Evolutionary conservation across 2,113 vertebrate species (phyloP), one percentile per base, ranked within the genome.

Genomic region (Tamias sibiricus): DNA sequence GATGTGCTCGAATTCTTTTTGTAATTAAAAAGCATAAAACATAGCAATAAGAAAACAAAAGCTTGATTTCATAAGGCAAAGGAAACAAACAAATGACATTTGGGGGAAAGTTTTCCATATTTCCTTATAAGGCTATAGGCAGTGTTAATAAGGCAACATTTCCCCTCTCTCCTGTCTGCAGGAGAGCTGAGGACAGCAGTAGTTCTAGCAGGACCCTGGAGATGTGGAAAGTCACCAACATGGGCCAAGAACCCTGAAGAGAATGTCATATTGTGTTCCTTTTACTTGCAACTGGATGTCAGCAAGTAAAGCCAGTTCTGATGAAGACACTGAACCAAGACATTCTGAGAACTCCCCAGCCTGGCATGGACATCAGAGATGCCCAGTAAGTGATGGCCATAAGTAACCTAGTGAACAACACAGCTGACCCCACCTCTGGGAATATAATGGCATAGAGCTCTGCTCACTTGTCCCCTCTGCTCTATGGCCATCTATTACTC

Each of bases 1-100:
- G 68, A 75, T 71, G 66, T 28, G 22, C 79, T 79, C 93, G 37
- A 42, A 64, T 89, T 90, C 30, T 85, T 86, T 91, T 74, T 52
- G 37, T 82, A 90, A 91, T 92, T 86, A 75, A 96, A 96, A 95
- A 86, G 32, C 62, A 95, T 94, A 86, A 96, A 91, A 86, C 89
- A 64, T 1, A 69, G 42, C 94, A 94, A 87, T 86, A 94, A 82
- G 54, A 82, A 95, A 93, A 95, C 69, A 94, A 92, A 96, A 91
- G 22, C 72, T 86, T 88, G 20, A 40, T 52, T 94, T 83, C 35
- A 69, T 62, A 71, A 4, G 49, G 54, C 44, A 49, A 90, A 81
- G 54, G 71, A 54, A 40, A 87, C 59, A 91, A 59, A 44, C 16
- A 74, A 94, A 81, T 77, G 35, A n/a, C 37, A 81, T 66, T 83